A percentile compares a stretch with the other conserved stretches of the same genome.
phyloP scores from a whole-genome alignment of 2,888 invertebrate genomes.

The Brassicogethes aeneus region DNA sequence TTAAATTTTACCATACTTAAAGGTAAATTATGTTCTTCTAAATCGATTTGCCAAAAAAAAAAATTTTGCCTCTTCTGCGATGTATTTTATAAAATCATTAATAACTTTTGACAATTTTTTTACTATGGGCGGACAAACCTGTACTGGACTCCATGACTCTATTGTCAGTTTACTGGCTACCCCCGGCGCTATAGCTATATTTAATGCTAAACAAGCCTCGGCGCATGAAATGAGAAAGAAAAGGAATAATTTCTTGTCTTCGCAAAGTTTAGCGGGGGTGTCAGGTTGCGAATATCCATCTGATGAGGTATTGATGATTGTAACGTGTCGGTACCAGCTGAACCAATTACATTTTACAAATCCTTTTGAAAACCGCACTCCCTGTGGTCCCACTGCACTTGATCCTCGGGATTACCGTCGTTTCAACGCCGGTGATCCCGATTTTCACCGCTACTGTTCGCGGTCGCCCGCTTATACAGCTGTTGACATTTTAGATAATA shows the following conservation, averaged over 20 bases:
- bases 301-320: slow-evolving; percentile 57
- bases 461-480: slow-evolving; percentile 20
- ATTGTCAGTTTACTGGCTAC: too few species aligned
- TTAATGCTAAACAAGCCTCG: too few species aligned
- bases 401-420: slow-evolving; percentile 23
- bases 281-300: slow-evolving; percentile 29
- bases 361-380: slow-evolving; percentile 33
- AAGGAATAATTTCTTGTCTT: background rate
- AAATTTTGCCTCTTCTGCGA: too few species aligned
- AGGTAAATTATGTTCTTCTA: too few species aligned
- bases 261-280: background rate
- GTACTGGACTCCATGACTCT: too few species aligned
- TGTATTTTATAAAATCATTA: too few species aligned
- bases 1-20: too few species aligned
- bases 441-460: slow-evolving; percentile 23
- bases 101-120: too few species aligned
- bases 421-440: slow-evolving; percentile 5
- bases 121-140: too few species aligned
- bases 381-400: slow-evolving; percentile 21
- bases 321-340: slow-evolving; percentile 53
- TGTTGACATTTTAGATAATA: slow-evolving; percentile 28
- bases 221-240: background rate
- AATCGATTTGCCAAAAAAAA: too few species aligned
- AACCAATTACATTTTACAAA: slow-evolving; percentile 51
- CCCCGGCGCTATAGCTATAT: too few species aligned